Base-by-base conservation (phyloP, 2,888 invertebrate genomes). In the Xestobium rufovillosum region DNA sequence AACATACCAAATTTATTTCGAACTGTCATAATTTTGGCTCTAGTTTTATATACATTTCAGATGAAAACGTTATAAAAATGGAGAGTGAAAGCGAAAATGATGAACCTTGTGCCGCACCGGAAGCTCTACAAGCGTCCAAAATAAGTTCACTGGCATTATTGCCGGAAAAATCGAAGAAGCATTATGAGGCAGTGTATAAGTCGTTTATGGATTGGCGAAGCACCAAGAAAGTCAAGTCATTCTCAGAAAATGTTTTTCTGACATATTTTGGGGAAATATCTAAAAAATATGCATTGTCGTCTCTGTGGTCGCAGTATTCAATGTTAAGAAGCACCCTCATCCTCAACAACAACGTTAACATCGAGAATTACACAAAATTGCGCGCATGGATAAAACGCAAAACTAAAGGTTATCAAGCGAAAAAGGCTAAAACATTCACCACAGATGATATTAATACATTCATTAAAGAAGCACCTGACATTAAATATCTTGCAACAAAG, bases 351-450 rank as follows among this genome's bases (percentile, higher is more conserved):
- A 40, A 43, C 26, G 26, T 39, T 9, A 19, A 39, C 16, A 26
- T 42, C 17, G n/a, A 15, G 4, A 41, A 26, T 11, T 40, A 34
- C 26, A 23, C 9, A 10, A 41, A 39, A 34, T 16, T 39, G 12
- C 4, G 11, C 10, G 36, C 39, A 2, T 52, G 47, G 30, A 34
- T 52, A 15, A 50, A 45, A 38, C 29, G 41, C 26, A 44, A 49
- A 25, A 38, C 41, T 9, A 37, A 36, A 4, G 54, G 50, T 25
- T 54, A 44, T 37, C 13, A 26, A 15, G 30, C 46, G 15, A 53
- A 52, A 42, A 51, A 52, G 41, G 45, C 54, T 2, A 47, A 48
- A 30, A 41, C 38, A 16, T 48, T 54, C 4, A 40, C 52, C 11
- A 23, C 43, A 11, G 35, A 43, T 14, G 36, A 56, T 29, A 32